Conservation (phyloP, 2,113 vertebrate genomes). For the Opisthocomus hoazin region DNA sequence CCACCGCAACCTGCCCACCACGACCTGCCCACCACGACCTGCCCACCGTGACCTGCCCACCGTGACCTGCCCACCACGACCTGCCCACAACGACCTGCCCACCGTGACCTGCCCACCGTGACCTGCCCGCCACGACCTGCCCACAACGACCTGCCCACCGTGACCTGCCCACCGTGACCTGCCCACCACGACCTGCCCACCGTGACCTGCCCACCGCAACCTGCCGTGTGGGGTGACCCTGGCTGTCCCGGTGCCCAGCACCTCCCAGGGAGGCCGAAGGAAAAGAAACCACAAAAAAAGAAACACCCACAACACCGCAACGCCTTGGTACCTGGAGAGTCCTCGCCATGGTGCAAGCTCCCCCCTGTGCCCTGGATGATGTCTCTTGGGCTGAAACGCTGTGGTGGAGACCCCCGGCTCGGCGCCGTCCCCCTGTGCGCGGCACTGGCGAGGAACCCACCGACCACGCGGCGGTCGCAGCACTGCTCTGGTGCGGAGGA, state of each 20-base stretch:
- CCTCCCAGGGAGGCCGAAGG: not conserved
- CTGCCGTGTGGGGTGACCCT: not conserved
- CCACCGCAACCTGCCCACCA: not conserved
- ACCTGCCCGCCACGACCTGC: not conserved
- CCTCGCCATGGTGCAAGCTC: not conserved
- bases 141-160: not conserved
- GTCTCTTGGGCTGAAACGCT: not conserved
- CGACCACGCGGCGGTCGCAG: too few relatives aligned
- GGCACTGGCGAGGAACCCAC: not conserved
- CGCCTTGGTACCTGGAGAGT: too few relatives aligned
- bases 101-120: rapidly evolving
- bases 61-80: not conserved
- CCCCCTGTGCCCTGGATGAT: not conserved
- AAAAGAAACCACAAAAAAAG: not conserved
- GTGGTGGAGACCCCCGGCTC: not conserved
- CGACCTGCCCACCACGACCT: not conserved
- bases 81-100: not conserved
- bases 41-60: not conserved
- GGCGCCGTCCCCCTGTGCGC: too few relatives aligned
- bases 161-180: not conserved
- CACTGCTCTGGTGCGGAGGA: not conserved
- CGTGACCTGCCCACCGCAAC: not conserved
- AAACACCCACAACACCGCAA: not conserved
- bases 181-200: not conserved
- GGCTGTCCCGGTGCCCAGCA: not conserved